These are phyloP conservation scores for Lethocerus indicus DNA, from an alignment of 1,140 invertebrate genomes.

Conservation along the genomic window DNA sequence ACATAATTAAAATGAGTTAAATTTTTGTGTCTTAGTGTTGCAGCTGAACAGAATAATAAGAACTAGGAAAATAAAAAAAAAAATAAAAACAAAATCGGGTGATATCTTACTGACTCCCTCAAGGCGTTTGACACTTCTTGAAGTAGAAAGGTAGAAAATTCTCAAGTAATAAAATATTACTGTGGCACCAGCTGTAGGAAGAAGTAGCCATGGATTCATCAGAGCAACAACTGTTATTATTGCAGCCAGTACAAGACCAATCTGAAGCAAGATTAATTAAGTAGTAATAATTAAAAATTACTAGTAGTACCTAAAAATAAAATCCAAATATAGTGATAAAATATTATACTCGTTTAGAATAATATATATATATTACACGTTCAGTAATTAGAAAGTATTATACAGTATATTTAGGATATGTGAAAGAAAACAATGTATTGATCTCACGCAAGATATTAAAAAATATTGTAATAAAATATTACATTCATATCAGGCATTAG, in stretches of 20 bases:
- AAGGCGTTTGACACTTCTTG: slow-evolving; percentile 48
- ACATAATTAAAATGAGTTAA: too few relatives aligned
- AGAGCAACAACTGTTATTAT: slow-evolving; percentile 42
- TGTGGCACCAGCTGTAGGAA: slow-evolving; percentile 37
- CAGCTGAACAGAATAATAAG: too few relatives aligned
- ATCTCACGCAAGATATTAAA: too few relatives aligned
- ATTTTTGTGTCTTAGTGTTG: too few relatives aligned
- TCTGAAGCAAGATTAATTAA: slow-evolving; percentile 24
- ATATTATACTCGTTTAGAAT: too few relatives aligned
- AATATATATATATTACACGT: too few relatives aligned
- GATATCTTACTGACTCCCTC: slow-evolving; percentile 42
- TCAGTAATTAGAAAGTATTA: too few relatives aligned
- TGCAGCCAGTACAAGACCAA: slow-evolving; percentile 37
- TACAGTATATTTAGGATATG: too few relatives aligned
- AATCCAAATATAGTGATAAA: background rate
- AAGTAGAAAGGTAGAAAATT: slow-evolving; percentile 44
- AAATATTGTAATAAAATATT: too few relatives aligned
- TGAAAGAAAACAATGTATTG: too few relatives aligned
- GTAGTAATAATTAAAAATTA: background rate
- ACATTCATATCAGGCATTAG: too few relatives aligned
- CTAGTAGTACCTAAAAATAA: background rate
- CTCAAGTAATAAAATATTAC: slow-evolving; percentile 36
- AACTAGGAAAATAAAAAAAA: too few relatives aligned
- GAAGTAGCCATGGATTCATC: slow-evolving; percentile 39
- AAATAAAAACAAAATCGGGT: background rate